Evolutionary conservation across 2,113 vertebrate species (phyloP).

Genomic region (Scopus umbretta): DNA sequence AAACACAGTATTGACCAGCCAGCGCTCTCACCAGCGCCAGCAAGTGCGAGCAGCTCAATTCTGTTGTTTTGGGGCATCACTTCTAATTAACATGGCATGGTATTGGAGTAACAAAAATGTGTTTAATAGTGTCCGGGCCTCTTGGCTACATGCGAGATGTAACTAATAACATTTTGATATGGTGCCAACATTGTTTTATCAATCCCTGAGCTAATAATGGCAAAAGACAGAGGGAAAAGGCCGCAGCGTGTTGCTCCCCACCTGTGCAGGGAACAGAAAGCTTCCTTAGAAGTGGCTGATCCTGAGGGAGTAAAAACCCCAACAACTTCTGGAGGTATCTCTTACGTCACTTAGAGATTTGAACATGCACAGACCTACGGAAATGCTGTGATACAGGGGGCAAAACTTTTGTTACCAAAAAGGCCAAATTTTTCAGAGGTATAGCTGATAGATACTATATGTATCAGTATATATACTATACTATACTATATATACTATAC

Average conservation of each 20-base stretch:
- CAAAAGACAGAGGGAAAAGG: not conserved
- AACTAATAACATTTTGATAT: not conserved
- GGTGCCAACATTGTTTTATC: not conserved
- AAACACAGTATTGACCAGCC: not conserved
- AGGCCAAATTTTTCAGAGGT: not conserved
- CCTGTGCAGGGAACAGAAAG: conserved; percentile 18
- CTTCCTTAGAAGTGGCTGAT: not conserved
- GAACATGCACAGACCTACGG: not conserved
- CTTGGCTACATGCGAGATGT: not conserved
- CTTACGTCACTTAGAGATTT: not conserved
- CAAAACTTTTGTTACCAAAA: not conserved
- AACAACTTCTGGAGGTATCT: not conserved
- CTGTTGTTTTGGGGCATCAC: conserved; percentile 8
- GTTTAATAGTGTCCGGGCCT: not conserved
- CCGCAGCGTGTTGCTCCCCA: not conserved
- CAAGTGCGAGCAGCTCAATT: not conserved
- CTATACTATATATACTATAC: too few relatives aligned
- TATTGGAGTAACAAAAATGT: not conserved
- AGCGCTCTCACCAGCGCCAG: not conserved
- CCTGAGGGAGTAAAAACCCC: not conserved
- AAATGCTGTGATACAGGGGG: not conserved
- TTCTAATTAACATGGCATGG: conserved; percentile 19
- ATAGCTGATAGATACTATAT: not conserved
- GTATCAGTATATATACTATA: too few relatives aligned
- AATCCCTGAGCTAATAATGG: not conserved